Conservation (phyloP, 2,797 vertebrate species). For the Echeneis naucrates region DNA sequence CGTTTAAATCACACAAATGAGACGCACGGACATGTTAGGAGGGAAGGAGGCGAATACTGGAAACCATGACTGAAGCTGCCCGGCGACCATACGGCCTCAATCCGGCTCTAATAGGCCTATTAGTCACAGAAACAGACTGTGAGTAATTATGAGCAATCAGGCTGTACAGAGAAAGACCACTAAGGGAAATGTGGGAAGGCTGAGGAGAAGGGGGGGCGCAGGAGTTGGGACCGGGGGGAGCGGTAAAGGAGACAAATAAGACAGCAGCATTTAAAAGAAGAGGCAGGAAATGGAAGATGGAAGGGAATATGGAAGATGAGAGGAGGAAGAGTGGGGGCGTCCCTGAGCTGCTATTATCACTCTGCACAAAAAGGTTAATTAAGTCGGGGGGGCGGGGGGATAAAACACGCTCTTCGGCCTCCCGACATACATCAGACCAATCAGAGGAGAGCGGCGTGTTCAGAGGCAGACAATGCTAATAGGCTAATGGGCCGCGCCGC, state of each 20-base stretch:
- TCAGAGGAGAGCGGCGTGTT: constrained; percentile 32
- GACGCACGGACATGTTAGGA: no score
- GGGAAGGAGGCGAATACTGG: constrained; percentile 32
- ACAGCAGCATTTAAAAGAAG: not conserved
- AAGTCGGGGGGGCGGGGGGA: constrained; percentile 35
- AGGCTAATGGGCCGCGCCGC: constrained; percentile 31
- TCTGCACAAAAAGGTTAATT: constrained; percentile 67
- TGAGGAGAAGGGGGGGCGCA: rapidly evolving
- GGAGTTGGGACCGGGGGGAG: not conserved
- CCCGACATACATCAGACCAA: constrained; percentile 44
- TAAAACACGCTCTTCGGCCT: constrained; percentile 15
- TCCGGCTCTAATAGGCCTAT: constrained; percentile 70
- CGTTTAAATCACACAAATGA: constrained; percentile 37
- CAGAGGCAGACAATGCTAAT: constrained; percentile 27
- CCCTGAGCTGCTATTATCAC: constrained; percentile 36
- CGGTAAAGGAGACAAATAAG: not conserved
- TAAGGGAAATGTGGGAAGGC: constrained; percentile 18
- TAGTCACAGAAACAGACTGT: constrained; percentile 72
- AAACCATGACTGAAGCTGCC: constrained; percentile 53
- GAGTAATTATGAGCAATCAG: constrained; percentile 73
- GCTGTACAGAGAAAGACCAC: constrained; percentile 47
- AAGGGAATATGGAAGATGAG: constrained; percentile 18
- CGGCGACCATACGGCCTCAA: constrained; percentile 53
- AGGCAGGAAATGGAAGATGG: constrained; percentile 5
- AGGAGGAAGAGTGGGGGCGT: constrained; percentile 5